Evolutionary conservation across 2,797 vertebrate genomes (phyloP).

Genomic region (Periophthalmus magnuspinnatus): DNA sequence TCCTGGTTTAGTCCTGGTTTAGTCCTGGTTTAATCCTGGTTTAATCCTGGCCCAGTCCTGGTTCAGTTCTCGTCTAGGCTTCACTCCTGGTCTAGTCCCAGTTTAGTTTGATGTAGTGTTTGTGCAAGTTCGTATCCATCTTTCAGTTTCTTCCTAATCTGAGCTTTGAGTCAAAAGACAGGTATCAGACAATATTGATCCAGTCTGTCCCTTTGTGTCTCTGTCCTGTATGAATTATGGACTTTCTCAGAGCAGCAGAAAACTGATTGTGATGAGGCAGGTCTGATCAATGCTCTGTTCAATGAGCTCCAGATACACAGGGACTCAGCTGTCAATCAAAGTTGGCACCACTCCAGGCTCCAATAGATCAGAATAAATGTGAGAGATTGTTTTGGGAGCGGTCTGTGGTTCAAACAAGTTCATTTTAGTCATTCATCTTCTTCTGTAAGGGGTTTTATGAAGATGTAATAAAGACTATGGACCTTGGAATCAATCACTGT

Average conservation of each 20-base stretch:
- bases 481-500: no score
- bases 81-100: not conserved
- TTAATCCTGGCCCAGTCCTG: no score
- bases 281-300: slow-evolving; percentile 8
- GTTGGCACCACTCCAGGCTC: not conserved
- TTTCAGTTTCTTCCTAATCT: not conserved
- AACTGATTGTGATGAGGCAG: not conserved
- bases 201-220: not conserved
- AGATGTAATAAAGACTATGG: no score
- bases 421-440: not conserved
- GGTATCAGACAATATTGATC: not conserved
- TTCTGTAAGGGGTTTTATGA: not conserved
- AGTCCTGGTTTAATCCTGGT: no score
- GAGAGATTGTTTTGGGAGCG: not conserved
- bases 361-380: not conserved
- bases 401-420: not conserved
- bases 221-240: not conserved
- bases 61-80: not conserved
- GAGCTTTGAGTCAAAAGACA: not conserved
- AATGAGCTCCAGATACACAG: not conserved
- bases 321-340: not conserved
- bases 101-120: not conserved
- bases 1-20: no score
- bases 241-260: no score
- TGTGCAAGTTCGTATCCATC: not conserved